Percentiles rank a stretch among this genome's conserved stretches.
These are phyloP conservation scores for Caerostris extrusa DNA, from an alignment of 1,140 invertebrate genomes.

Conservation along the genomic window DNA sequence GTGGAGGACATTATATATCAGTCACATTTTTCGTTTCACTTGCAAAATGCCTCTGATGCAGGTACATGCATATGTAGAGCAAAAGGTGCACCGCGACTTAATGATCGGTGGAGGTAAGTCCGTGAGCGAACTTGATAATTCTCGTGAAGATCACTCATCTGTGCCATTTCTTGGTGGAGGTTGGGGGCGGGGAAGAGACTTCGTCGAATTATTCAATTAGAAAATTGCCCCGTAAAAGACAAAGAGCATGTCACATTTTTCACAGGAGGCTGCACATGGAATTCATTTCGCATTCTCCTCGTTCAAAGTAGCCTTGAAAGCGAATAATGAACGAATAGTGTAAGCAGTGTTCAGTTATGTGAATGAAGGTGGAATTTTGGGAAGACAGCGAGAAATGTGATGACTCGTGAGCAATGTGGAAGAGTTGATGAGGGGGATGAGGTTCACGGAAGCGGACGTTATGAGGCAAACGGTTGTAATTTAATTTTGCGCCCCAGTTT, in stretches of 20 bases:
- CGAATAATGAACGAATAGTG: not conserved
- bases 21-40: not conserved
- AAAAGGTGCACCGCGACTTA: not conserved
- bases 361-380: not conserved
- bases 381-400: not conserved
- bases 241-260: constrained; percentile 29
- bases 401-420: not conserved
- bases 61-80: not conserved
- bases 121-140: not conserved
- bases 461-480: not conserved
- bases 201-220: constrained; percentile 58
- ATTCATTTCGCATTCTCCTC: constrained; percentile 40
- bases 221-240: constrained; percentile 52
- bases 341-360: not conserved
- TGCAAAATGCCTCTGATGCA: not conserved
- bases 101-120: constrained; percentile 25
- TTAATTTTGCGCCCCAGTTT: no score
- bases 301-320: not conserved
- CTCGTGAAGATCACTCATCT: no score
- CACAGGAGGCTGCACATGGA: constrained; percentile 46
- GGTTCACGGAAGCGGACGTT: not conserved
- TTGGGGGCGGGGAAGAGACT: not conserved
- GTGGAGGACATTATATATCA: no score
- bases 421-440: not conserved
- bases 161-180: not conserved